Percentiles rank a stretch among this genome's conserved stretches.
phyloP scores from a whole-genome alignment of 2,888 invertebrate genomes.

The Ectropis crepuscularia region DNA sequence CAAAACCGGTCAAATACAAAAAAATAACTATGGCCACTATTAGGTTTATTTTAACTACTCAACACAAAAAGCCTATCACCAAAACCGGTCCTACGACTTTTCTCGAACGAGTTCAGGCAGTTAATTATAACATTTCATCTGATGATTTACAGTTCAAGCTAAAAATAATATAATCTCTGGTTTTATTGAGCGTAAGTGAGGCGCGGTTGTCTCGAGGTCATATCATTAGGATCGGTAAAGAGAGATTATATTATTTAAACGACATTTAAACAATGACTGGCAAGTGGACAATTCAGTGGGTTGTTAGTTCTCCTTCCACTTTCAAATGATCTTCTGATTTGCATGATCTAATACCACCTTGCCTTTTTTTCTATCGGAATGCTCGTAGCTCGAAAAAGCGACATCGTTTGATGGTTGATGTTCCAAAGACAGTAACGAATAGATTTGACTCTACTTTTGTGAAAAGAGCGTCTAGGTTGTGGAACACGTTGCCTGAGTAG shows the following conservation, averaged over 20 bases:
- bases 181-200: slow-evolving; percentile 31
- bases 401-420: too few species aligned
- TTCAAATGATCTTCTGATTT: too few species aligned
- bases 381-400: too few species aligned
- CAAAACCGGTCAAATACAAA: not conserved
- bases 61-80: slow-evolving; percentile 8
- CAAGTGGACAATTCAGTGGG: not conserved
- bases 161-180: slow-evolving; percentile 21
- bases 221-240: slow-evolving; percentile 18
- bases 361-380: too few species aligned
- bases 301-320: not conserved
- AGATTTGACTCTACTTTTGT: too few species aligned
- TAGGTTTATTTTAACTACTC: not conserved
- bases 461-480: too few species aligned
- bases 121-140: slow-evolving; percentile 8
- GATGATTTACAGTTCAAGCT: slow-evolving; percentile 16
- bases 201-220: slow-evolving; percentile 27
- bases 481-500: too few species aligned
- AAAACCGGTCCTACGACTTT: slow-evolving; percentile 12
- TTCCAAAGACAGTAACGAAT: too few species aligned
- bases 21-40: too few species aligned
- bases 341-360: too few species aligned
- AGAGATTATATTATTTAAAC: slow-evolving; percentile 1
- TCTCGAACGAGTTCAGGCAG: slow-evolving; percentile 5
- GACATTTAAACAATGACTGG: not conserved